These are phyloP conservation scores for Chaetops frenatus DNA, from an alignment of 2,113 vertebrate genomes.

Conservation along the genomic window DNA sequence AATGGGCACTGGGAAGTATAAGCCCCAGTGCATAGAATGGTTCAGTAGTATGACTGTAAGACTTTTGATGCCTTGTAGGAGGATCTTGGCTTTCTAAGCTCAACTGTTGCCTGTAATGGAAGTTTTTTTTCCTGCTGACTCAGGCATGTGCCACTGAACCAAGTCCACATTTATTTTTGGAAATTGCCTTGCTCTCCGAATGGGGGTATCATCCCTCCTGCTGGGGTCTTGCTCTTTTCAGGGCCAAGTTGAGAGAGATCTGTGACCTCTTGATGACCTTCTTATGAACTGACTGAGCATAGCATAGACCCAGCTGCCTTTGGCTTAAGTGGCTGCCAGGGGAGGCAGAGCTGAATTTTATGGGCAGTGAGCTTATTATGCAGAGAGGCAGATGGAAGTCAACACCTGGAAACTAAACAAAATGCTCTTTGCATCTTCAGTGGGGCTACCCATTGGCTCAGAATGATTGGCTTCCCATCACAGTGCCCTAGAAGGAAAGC, in stretches of 20 bases:
- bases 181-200: neutral
- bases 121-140: neutral
- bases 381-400: neutral
- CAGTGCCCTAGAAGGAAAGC: neutral
- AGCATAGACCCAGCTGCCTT: neutral
- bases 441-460: neutral
- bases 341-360: neutral
- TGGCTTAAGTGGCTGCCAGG: neutral
- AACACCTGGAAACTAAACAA: neutral
- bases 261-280: neutral
- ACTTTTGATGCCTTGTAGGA: neutral
- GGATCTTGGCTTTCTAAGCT: neutral
- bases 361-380: neutral
- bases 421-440: neutral
- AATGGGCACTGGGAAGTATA: neutral
- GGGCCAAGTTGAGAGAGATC: neutral
- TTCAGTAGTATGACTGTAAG: neutral
- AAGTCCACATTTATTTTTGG: neutral
- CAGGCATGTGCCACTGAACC: neutral
- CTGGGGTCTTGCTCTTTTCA: neutral
- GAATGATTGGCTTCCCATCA: neutral
- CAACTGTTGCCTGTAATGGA: neutral
- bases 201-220: neutral
- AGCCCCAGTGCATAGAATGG: neutral
- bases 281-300: neutral